Evolutionary conservation across 2,797 vertebrate species (phyloP), one percentile per base, ranked within the genome.

Genomic region (Pogonophryne albipinna): DNA sequence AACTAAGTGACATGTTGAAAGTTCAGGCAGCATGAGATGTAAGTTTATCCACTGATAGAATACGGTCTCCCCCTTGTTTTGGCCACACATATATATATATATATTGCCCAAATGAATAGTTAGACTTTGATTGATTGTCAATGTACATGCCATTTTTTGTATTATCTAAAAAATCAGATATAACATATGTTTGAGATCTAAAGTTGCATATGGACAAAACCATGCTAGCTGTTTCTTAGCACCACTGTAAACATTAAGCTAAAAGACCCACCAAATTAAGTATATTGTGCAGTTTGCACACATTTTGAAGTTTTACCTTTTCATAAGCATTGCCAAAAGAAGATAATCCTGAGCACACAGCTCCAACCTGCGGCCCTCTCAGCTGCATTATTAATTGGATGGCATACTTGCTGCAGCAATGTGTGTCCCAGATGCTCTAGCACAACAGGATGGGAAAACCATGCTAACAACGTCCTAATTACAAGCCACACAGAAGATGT

Each of bases 391-490:
- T 84, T 91, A 84, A 91, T 89, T 75, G 71, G 86, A 78, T 64
- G 78, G 66, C 84, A 83, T 92, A 87, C 88, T 74, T 80, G 75
- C 64, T 45, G 71, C 82, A 59, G 72, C 83, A 88, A 90, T 91
- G 87, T 93, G 90, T 62, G 66, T 69, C 84, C 87, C 92, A 93
- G 89, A 92, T 93, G 92, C 87, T 87, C 50, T 63, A 74, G 66
- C 66, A 71, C 71, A 75, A 84, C 77, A 74, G 81, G 85, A 92
- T 83, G 75, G 74, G 71, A 85, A 86, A 90, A 76, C 76, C 81
- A 82, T 69, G 82, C 84, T 87, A 90, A 90, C 84, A 90, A 78
- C 87, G 84, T 91, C 79, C 79, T 90, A 92, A 93, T 94, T 93
- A 92, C 80, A 94, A 90, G 78, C 83, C 84, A 63, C 78, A 55